A percentile compares a stretch with the other conserved stretches of the same genome.
These are phyloP conservation scores for Ispidina lecontei DNA, from an alignment of 2,797 vertebrate genomes.

Conservation along the genomic window DNA sequence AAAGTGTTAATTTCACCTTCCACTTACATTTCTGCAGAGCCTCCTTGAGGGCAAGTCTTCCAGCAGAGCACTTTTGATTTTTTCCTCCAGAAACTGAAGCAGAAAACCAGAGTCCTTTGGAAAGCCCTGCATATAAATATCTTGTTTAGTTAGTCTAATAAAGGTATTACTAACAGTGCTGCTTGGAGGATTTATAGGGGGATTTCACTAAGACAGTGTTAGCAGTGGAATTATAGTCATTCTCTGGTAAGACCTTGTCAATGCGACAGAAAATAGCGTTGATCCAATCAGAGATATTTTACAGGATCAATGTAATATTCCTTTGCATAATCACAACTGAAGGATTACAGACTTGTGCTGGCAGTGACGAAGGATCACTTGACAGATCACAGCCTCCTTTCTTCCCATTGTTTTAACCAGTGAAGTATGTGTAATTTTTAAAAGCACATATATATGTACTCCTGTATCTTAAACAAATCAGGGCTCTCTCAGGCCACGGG, in stretches of 20 bases:
- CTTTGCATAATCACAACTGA: slow-evolving; percentile 52
- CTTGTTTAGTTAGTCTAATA: slow-evolving; percentile 76
- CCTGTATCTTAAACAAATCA: background rate
- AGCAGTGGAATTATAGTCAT: slow-evolving; percentile 74
- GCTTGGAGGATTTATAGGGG: slow-evolving; percentile 79
- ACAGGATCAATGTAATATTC: slow-evolving; percentile 72
- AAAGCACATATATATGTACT: background rate
- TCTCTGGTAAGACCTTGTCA: slow-evolving; percentile 68
- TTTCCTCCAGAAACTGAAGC: slow-evolving; percentile 28
- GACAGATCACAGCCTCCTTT: slow-evolving; percentile 51
- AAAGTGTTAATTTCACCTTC: background rate
- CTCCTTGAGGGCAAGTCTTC: background rate
- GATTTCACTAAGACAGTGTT: slow-evolving; percentile 78
- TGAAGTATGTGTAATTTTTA: slow-evolving; percentile 8
- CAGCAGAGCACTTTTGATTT: background rate
- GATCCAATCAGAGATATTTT: slow-evolving; percentile 77
- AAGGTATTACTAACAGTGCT: slow-evolving; percentile 72
- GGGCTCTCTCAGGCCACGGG: background rate
- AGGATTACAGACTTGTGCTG: slow-evolving; percentile 55
- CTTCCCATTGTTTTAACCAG: slow-evolving; percentile 26
- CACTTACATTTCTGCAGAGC: background rate
- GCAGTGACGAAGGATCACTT: slow-evolving; percentile 49
- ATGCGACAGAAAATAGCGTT: slow-evolving; percentile 69
- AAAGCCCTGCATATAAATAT: slow-evolving; percentile 69
- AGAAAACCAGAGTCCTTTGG: slow-evolving; percentile 9